Evolutionary conservation across 2,113 vertebrate genomes (phyloP), one percentile per base, ranked within the genome.

Genomic region (Gorsachius goisagi): DNA sequence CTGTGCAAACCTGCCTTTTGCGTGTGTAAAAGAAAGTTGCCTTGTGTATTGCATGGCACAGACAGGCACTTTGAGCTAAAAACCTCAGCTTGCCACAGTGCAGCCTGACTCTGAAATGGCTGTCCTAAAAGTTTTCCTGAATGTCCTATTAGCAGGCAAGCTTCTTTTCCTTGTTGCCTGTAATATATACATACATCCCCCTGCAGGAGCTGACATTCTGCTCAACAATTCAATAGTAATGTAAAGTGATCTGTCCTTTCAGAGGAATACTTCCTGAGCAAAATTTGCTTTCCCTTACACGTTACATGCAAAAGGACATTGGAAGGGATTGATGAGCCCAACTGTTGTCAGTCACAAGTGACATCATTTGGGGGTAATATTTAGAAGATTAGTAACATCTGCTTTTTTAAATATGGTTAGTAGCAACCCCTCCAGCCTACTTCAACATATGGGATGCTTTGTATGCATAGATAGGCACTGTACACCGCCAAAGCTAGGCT

Each of bases 351-450:
- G 96, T 94, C 92, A 96, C 82, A 92, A 97, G 89, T 93, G 97
- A 96, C 95, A 97, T 97, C 84, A 96, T 97, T 97, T 97, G 89
- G 85, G 90, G 89, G 85, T 88, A 95, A 96, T 87, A 90, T 92
- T 96, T 94, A 92, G 95, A 98, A 98, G 97, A 98, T 97, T 94
- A 97, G 97, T 95, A 97, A 97, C 98, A 98, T 98, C 98, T 98
- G 98, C 94, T 98, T 98, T 97, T 96, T 88, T 0, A 98, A 97
- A 97, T 96, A 95, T 53, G 90, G 97, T 97, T 97, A 91, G 89
- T 96, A 93, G 76, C 97, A 98, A 97, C 87, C 95, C 96, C 97
- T 76, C 74, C 93, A 96, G 98, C 97, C 96, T 97, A 81, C 94
- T 96, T 93, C 91, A 89, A 50, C 97, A 97, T 97, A 97, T 96